These are phyloP conservation scores for Todiramphus saurophagus DNA, from an alignment of 2,113 vertebrate genomes.

Conservation along the genomic window DNA sequence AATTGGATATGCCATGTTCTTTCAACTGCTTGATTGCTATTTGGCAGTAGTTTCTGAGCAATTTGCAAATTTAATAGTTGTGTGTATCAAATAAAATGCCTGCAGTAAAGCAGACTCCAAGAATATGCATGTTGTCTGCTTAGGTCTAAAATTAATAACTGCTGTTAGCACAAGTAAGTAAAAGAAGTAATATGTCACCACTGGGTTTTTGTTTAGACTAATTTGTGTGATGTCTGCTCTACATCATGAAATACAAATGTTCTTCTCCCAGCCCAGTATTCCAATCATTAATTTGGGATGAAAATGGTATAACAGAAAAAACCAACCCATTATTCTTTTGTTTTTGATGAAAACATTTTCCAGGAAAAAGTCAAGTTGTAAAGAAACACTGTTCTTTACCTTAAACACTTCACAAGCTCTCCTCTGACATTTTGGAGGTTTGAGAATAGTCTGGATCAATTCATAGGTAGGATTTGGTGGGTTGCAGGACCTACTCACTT, in stretches of 20 bases:
- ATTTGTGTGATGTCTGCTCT: slow-evolving; percentile 51
- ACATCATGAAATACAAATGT: slow-evolving; percentile 45
- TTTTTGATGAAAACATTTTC: slow-evolving; percentile 46
- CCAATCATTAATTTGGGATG: slow-evolving; percentile 46
- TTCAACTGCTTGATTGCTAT: slow-evolving; percentile 68
- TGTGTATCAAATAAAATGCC: slow-evolving; percentile 63
- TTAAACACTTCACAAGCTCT: not conserved
- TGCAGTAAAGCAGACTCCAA: slow-evolving; percentile 69
- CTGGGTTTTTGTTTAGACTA: slow-evolving; percentile 68
- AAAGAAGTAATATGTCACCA: slow-evolving; percentile 57
- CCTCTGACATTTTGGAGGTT: not conserved
- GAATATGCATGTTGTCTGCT: slow-evolving; percentile 62
- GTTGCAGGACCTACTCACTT: not conserved
- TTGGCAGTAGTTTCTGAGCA: slow-evolving; percentile 71
- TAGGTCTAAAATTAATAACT: slow-evolving; percentile 71
- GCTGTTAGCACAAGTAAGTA: slow-evolving; percentile 53
- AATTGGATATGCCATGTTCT: slow-evolving; percentile 17
- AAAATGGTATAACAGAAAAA: slow-evolving; percentile 42
- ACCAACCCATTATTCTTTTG: slow-evolving; percentile 9
- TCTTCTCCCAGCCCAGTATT: not conserved
- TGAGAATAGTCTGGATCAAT: not conserved
- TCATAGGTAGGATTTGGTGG: not conserved
- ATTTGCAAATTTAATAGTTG: slow-evolving; percentile 70
- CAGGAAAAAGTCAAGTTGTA: not conserved
- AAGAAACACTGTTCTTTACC: not conserved